Evolutionary conservation across 2,113 vertebrate species (phyloP).

Genomic region (Onychorhynchus coronatus): DNA sequence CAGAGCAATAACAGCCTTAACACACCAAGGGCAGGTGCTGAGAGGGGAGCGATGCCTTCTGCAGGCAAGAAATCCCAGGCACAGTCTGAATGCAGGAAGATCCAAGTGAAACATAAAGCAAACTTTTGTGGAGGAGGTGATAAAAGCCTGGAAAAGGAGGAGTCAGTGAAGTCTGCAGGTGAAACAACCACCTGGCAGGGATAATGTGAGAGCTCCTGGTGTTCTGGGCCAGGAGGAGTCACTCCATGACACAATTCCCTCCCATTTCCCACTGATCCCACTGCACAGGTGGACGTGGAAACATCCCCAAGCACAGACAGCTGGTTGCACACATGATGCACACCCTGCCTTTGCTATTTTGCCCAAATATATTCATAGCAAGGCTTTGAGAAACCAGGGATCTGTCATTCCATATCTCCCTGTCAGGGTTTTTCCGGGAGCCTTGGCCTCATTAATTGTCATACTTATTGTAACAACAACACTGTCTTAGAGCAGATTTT

Average conservation of each 20-base stretch:
- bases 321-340: too few species aligned
- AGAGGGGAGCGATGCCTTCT: background rate
- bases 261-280: fast-evolving
- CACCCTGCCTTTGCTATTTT: background rate
- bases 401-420: background rate
- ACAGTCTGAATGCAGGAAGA: background rate
- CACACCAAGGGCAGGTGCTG: background rate
- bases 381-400: background rate
- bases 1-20: background rate
- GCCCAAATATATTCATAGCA: background rate
- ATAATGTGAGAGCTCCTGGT: background rate
- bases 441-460: background rate
- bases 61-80: background rate
- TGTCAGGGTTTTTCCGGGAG: background rate
- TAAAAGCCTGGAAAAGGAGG: background rate
- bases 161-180: background rate
- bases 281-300: background rate
- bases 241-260: background rate
- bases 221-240: background rate
- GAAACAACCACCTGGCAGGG: background rate
- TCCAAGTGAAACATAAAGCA: background rate
- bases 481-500: background rate
- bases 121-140: background rate
- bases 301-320: fast-evolving
- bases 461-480: background rate